Base-by-base conservation (phyloP, 2,113 vertebrate genomes). In the Strix aluco region DNA sequence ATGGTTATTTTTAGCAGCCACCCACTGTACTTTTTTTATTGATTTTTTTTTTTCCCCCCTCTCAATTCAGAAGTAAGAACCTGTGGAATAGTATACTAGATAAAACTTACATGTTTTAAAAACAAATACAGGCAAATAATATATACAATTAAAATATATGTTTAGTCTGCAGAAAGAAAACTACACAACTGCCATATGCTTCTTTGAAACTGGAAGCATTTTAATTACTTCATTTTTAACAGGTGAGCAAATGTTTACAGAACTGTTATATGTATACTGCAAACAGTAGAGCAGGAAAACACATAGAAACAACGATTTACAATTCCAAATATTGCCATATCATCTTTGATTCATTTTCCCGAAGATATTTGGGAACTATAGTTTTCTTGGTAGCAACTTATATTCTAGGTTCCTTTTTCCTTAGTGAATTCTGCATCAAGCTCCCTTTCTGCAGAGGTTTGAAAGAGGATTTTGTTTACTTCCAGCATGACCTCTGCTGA, bases 391-490 rank as follows among this genome's bases (percentile, higher is more conserved):
- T 88, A 88, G 55, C 27, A 81, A 62, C 23, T 14, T 79, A 6
- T 22, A 29, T 71, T 85, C n/a, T 62, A 71, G 20, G 29, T 80
- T 61, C 42, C 47, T 85, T 80, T 72, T 91, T 58, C 71, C 61
- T 55, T 30, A 74, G 32, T 51, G 62, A 55, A 78, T 90, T 80
- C 55, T 58, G 22, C 42, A 72, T 77, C 52, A 47, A 95, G 62
- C 32, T 86, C 63, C 54, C 79, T 58, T 85, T 23, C 77, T 93
- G 75, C 57, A 93, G 63, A 72, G 42, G 54, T 61, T 54, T 85
- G 27, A n/a, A 52, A 80, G 84, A 77, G n/a, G 30, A 70, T 86
- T 92, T 95, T 90, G 54, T 90, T 95, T 81, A 80, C 86, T 88
- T 63, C 49, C 86, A 86, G 44, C n/a, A 34, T 61, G 94, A 95